Conservation (phyloP, 2,113 vertebrate species). For the Copsychus sechellarum region DNA sequence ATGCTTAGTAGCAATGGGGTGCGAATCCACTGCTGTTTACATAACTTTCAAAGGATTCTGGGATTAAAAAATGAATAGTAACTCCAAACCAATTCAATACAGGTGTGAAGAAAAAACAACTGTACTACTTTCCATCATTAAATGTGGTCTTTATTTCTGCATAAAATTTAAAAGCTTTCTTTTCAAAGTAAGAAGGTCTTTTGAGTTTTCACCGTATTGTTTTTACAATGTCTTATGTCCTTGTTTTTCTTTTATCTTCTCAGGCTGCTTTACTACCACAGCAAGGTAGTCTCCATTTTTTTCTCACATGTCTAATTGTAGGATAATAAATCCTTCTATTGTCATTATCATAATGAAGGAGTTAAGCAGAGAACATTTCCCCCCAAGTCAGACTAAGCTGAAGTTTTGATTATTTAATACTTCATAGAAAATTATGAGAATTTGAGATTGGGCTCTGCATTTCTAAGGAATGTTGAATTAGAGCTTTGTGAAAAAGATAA, state of each 20-base stretch:
- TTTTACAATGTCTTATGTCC: neutral
- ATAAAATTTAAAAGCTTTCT: neutral
- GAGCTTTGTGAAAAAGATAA: neutral
- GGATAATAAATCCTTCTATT: neutral
- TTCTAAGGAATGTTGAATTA: neutral
- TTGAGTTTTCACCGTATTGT: neutral
- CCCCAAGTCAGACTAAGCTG: neutral
- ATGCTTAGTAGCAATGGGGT: neutral
- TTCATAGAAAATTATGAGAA: neutral
- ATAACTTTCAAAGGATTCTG: neutral
- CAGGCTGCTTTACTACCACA: neutral
- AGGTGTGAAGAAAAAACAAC: neutral
- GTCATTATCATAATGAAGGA: neutral
- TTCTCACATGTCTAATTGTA: neutral
- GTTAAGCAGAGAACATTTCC: neutral
- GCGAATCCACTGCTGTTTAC: neutral
- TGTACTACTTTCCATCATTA: neutral
- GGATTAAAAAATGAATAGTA: neutral
- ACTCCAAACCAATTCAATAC: accelerated
- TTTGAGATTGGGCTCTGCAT: neutral
- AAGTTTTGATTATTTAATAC: neutral
- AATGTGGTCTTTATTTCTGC: neutral
- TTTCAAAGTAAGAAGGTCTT: neutral
- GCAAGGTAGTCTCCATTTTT: neutral
- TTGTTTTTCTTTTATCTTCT: neutral